Conservation (phyloP, 2,113 vertebrate genomes). For the Tor tambroides region DNA sequence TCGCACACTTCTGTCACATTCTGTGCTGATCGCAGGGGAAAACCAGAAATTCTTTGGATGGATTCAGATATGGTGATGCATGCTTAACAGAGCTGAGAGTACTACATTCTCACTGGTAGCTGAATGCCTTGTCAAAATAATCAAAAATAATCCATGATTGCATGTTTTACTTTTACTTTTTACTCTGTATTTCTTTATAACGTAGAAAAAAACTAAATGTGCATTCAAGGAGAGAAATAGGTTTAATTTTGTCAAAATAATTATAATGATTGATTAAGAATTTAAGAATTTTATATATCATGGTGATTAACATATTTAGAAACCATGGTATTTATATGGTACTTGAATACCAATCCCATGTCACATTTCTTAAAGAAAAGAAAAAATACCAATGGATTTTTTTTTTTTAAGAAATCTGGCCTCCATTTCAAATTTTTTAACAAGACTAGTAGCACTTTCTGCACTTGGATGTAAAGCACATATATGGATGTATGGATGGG, state of each 20-base stretch:
- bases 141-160: neutral
- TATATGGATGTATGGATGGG: no score
- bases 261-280: neutral
- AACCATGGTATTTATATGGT: neutral
- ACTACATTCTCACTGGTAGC: neutral
- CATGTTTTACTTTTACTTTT: neutral
- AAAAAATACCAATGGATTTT: no score
- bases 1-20: constrained; percentile 7
- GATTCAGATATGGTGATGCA: neutral
- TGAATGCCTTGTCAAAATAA: neutral
- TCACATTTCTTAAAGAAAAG: neutral
- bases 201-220: neutral
- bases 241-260: neutral
- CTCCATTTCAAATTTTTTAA: neutral
- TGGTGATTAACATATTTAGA: neutral
- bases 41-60: neutral
- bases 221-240: neutral
- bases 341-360: neutral
- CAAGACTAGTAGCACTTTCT: neutral
- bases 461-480: no score
- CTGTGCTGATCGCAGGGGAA: neutral
- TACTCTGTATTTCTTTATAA: neutral
- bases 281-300: neutral
- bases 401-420: neutral
- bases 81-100: neutral